Evolutionary conservation across 2,113 vertebrate species (phyloP), one percentile per base, ranked within the genome.

Genomic region (Prunella fulvescens): DNA sequence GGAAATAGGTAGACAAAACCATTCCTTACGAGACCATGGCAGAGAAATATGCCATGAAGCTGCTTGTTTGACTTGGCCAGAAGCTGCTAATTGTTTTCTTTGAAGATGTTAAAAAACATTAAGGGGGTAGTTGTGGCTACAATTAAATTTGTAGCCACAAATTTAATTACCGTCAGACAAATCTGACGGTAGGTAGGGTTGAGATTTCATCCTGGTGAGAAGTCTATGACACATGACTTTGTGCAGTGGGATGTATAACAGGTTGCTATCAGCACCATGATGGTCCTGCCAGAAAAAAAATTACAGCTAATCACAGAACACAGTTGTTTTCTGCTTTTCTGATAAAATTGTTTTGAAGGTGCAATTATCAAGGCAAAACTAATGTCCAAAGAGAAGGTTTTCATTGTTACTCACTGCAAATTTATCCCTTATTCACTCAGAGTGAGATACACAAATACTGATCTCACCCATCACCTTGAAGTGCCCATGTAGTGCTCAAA

Each of bases 121-220:
- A 54, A 70, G 65, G 83, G 60, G 29, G 24, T 73, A 83, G 87
- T 90, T 90, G 62, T 1, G 0, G 82, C 64, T 90, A 3, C 64
- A 92, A 12, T 93, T 81, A 85, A 90, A 53, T 65, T 1, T 1
- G 40, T 95, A n/a, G n/a, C n/a, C n/a, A n/a, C n/a, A n/a, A n/a
- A n/a, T n/a, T n/a, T n/a, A n/a, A n/a, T n/a, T n/a, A n/a, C n/a
- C n/a, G n/a, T n/a, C n/a, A n/a, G 90, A 72, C 92, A 77, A 83
- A 80, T 81, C 76, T 28, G 16, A 29, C 23, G 5, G 35, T 54
- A 60, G 45, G 67, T 57, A 73, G 74, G 6, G 70, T 61, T 84
- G 70, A 69, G 61, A 76, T 81, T 94, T 94, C 90, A 50, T 67
- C 14, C 54, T 37, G 31, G 28, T 39, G 70, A 94, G 88, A 73